A percentile compares a stretch with the other conserved stretches of the same genome.
phyloP scores from a whole-genome alignment of 2,113 vertebrate genomes.

The Syrrhaptes paradoxus region DNA sequence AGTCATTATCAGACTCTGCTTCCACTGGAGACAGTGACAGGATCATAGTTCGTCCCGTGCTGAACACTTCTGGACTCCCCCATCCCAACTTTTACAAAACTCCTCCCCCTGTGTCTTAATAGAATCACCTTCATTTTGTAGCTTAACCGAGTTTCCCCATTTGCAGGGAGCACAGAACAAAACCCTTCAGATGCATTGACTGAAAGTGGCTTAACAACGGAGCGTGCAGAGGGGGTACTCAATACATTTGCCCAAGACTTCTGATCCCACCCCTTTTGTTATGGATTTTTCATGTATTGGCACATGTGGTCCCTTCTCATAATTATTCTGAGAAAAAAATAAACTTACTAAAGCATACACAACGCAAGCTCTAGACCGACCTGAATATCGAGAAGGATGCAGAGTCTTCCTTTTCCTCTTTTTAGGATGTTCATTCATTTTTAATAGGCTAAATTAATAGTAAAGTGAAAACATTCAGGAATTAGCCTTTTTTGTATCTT shows the following conservation, averaged over 20 bases:
- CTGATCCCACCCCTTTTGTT: background rate
- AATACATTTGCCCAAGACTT: background rate
- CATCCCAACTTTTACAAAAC: background rate
- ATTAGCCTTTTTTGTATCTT: background rate
- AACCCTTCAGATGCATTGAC: accelerated
- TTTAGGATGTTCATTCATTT: conserved; percentile 85
- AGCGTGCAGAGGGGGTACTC: accelerated
- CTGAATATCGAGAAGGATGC: conserved; percentile 83
- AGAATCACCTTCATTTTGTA: background rate
- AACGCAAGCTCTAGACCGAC: conserved; percentile 45
- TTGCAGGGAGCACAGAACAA: background rate
- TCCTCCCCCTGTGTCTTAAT: background rate
- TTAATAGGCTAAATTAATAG: conserved; percentile 54
- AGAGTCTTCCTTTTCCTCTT: conserved; percentile 85
- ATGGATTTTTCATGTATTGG: background rate
- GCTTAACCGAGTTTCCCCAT: background rate
- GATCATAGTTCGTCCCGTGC: accelerated
- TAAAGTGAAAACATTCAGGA: background rate
- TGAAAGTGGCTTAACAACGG: background rate
- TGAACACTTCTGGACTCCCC: background rate
- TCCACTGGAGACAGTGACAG: background rate
- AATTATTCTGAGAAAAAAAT: background rate
- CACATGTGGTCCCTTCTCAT: background rate
- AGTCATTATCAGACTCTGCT: background rate
- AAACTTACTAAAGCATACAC: background rate